Conservation (phyloP, 1,140 invertebrate species). For the Pentalonia nigronervosa region DNA sequence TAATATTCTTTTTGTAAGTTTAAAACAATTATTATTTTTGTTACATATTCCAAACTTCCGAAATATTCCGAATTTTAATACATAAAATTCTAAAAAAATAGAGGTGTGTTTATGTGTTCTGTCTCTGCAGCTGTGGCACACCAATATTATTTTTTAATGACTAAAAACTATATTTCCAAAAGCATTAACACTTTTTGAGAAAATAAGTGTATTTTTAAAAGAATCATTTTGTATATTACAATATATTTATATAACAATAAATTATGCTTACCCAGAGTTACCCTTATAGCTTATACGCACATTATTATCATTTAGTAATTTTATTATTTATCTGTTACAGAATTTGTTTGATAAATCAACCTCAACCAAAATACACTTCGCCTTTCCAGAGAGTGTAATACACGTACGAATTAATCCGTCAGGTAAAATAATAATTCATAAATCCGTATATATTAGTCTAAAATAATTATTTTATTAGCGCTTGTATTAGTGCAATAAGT, state of each 20-base stretch:
- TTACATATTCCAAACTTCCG: too few species aligned
- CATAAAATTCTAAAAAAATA: too few species aligned
- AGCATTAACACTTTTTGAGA: neutral
- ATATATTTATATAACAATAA: neutral
- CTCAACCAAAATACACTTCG: neutral
- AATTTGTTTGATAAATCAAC: constrained; percentile 15
- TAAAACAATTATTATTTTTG: too few species aligned
- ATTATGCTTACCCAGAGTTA: neutral
- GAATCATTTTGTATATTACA: too few species aligned
- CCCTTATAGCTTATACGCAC: neutral
- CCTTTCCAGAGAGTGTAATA: neutral
- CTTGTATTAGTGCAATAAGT: neutral
- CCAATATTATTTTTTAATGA: neutral
- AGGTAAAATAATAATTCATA: constrained; percentile 42
- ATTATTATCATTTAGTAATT: neutral
- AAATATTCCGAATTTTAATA: too few species aligned
- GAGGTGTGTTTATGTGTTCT: too few species aligned
- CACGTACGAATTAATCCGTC: constrained; percentile 43
- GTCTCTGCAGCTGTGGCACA: too few species aligned
- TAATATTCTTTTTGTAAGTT: too few species aligned
- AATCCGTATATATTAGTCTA: neutral
- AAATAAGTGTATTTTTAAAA: too few species aligned
- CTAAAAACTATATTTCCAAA: neutral
- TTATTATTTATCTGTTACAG: neutral
- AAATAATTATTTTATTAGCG: neutral